A percentile compares a stretch with the other conserved stretches of the same genome.
These are phyloP conservation scores for Noturus placidus DNA, from an alignment of 2,113 vertebrate genomes.

Conservation along the genomic window DNA sequence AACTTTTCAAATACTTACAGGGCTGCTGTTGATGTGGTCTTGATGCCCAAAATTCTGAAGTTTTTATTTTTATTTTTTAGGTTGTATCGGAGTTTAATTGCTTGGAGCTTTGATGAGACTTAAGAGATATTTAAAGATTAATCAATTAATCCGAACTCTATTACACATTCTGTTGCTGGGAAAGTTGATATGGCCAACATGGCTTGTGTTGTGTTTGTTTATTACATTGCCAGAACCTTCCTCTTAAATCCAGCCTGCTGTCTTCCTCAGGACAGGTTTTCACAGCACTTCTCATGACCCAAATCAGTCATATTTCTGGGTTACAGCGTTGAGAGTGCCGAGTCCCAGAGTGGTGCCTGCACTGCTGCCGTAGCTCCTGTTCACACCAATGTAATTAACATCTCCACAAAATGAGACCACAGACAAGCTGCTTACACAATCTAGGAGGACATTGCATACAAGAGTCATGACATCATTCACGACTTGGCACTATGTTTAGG, in stretches of 20 bases:
- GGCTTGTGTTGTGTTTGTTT: background rate
- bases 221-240: background rate
- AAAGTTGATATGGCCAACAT: background rate
- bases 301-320: slow-evolving; percentile 40
- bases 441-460: slow-evolving; percentile 23
- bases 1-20: background rate
- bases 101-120: background rate
- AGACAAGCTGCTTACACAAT: slow-evolving; percentile 30
- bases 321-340: slow-evolving; percentile 1
- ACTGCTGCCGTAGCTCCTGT: slow-evolving; percentile 10
- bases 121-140: background rate
- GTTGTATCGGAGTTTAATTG: slow-evolving; percentile 2
- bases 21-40: background rate
- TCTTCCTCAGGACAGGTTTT: slow-evolving; percentile 32
- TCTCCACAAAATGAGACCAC: slow-evolving; percentile 28
- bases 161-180: slow-evolving; percentile 19
- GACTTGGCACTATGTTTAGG: background rate
- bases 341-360: slow-evolving; percentile 27
- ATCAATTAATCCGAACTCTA: slow-evolving; percentile 5
- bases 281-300: slow-evolving; percentile 35
- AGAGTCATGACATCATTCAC: background rate
- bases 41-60: background rate
- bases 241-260: slow-evolving; percentile 22
- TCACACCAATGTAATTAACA: slow-evolving; percentile 28
- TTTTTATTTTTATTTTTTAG: background rate